Percentiles rank a stretch among this genome's conserved stretches.
Conservation (phyloP, 1,140 invertebrate species). For the Anoplolepis gracilipes region DNA sequence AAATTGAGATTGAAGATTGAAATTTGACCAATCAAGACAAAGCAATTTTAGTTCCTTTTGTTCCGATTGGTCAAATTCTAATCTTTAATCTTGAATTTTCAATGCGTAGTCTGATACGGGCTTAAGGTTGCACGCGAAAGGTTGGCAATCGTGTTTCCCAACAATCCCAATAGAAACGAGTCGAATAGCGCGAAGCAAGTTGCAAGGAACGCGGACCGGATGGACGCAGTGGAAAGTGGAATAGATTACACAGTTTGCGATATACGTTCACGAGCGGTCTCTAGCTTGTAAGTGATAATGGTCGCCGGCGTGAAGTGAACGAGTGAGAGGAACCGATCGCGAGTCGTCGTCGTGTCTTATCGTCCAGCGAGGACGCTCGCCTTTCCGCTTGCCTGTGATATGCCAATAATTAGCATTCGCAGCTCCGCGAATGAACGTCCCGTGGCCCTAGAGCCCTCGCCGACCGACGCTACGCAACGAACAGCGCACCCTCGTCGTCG, state of each 20-base stretch:
- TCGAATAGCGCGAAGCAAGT: slow-evolving; percentile 46
- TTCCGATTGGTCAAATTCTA: too few relatives aligned
- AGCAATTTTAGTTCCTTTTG: too few relatives aligned
- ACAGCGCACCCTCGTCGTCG: background rate
- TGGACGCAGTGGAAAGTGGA: background rate
- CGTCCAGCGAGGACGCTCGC: background rate
- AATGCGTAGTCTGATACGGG: too few relatives aligned
- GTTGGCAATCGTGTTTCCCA: slow-evolving; percentile 21
- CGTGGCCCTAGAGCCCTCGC: background rate
- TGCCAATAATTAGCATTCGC: slow-evolving; percentile 40
- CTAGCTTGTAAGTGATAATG: background rate
- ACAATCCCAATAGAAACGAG: background rate
- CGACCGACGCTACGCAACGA: slow-evolving; percentile 29
- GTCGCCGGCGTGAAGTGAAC: background rate
- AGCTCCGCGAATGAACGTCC: slow-evolving; percentile 23
- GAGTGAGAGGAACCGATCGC: background rate
- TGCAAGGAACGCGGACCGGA: background rate
- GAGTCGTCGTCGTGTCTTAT: background rate
- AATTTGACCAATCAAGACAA: too few relatives aligned
- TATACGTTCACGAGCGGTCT: background rate
- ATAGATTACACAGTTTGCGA: background rate
- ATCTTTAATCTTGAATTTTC: too few relatives aligned
- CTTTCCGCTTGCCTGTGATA: slow-evolving; percentile 18
- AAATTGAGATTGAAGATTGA: too few relatives aligned
- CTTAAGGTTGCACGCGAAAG: background rate